These are phyloP conservation scores for Hyposmocoma kahamanoa DNA, from an alignment of 1,140 invertebrate species.

Conservation along the genomic window DNA sequence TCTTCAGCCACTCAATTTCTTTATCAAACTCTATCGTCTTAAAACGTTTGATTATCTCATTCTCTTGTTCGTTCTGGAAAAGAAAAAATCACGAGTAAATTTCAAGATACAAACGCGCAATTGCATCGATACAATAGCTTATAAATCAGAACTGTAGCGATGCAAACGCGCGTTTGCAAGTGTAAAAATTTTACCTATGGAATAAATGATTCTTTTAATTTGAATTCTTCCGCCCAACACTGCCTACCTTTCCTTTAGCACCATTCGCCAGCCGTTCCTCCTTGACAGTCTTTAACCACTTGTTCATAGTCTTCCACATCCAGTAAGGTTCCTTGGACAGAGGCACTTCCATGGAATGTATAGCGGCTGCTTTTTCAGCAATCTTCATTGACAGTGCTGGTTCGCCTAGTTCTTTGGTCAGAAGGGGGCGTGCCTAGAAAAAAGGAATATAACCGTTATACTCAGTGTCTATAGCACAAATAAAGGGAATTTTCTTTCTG, in stretches of 20 bases:
- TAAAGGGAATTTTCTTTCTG: too few relatives aligned
- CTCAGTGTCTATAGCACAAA: too few relatives aligned
- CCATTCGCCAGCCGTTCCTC: constrained; percentile 32
- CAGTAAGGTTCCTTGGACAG: constrained; percentile 95
- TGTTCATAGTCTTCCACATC: constrained; percentile 92
- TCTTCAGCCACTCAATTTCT: constrained; percentile 80
- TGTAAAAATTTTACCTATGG: too few relatives aligned
- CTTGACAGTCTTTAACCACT: constrained; percentile 77
- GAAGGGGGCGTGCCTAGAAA: constrained; percentile 85
- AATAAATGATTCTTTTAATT: too few relatives aligned
- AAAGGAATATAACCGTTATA: too few relatives aligned
- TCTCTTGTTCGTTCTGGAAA: constrained; percentile 53
- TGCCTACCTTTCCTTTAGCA: constrained; percentile 32
- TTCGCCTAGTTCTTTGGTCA: constrained; percentile 85
- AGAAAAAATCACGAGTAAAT: constrained; percentile 3
- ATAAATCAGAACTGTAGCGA: too few relatives aligned
- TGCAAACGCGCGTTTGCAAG: too few relatives aligned
- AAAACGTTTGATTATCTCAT: constrained; percentile 44
- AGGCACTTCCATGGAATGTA: constrained; percentile 94
- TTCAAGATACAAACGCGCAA: too few relatives aligned
- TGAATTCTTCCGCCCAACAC: background rate
- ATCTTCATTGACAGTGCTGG: constrained; percentile 86
- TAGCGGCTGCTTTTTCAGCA: constrained; percentile 92
- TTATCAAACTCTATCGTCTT: constrained; percentile 75
- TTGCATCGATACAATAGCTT: too few relatives aligned